phyloP scores from a whole-genome alignment of 2,113 vertebrate species.

The Semnornis frantzii region DNA sequence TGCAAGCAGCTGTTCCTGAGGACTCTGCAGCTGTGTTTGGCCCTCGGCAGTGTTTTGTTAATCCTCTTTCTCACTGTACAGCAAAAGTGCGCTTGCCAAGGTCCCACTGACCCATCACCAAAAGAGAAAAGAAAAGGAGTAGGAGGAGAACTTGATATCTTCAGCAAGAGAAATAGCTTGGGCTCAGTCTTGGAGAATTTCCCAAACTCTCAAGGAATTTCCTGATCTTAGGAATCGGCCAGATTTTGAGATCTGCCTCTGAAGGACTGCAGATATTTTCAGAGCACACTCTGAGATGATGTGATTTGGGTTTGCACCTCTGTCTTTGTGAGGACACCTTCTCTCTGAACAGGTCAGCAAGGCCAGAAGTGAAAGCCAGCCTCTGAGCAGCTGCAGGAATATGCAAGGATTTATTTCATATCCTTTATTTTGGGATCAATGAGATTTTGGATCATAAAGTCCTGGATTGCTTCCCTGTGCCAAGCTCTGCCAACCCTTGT shows the following conservation, averaged over 20 bases:
- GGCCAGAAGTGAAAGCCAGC: background rate
- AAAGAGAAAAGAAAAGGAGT: background rate
- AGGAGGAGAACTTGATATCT: conserved; percentile 45
- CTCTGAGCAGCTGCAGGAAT: background rate
- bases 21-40: conserved; percentile 37
- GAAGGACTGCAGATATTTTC: background rate
- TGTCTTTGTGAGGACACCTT: rapidly evolving
- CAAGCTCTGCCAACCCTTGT: background rate
- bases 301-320: background rate
- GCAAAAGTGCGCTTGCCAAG: conserved; percentile 11
- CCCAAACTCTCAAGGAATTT: conserved; percentile 70
- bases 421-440: background rate
- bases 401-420: background rate
- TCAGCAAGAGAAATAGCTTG: conserved; percentile 47
- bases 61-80: conserved; percentile 19
- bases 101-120: conserved; percentile 45
- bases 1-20: conserved; percentile 54
- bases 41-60: background rate
- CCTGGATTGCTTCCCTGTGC: background rate
- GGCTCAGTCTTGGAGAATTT: conserved; percentile 59
- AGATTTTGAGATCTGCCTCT: background rate
- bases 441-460: background rate
- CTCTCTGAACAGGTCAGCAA: background rate
- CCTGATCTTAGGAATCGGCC: conserved; percentile 63
- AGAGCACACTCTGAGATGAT: background rate